A percentile compares a stretch with the other conserved stretches of the same genome.
Conservation (phyloP, 2,797 vertebrate genomes). For the Myotis myotis region DNA sequence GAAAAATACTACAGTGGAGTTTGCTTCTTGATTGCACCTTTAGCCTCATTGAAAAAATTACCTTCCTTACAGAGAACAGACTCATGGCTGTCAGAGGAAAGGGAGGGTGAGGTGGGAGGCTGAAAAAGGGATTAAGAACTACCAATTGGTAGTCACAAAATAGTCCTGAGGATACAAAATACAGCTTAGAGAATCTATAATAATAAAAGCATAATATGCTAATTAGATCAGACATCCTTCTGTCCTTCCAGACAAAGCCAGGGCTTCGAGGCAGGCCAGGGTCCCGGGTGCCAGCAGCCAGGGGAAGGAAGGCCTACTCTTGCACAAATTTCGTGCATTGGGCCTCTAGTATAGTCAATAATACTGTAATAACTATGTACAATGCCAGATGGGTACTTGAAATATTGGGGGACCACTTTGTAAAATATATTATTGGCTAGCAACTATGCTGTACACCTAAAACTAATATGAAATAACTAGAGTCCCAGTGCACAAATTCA, state of each 20-base stretch:
- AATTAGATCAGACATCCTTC: no score
- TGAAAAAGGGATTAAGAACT: neutral
- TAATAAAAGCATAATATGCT: no score
- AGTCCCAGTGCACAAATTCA: no score
- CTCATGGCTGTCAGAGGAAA: neutral
- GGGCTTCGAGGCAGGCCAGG: no score
- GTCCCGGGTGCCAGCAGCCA: no score
- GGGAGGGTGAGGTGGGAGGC: neutral
- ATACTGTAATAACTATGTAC: neutral
- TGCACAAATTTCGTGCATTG: no score
- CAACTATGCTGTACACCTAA: neutral
- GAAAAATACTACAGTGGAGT: slow-evolving; percentile 11
- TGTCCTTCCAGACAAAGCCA: no score
- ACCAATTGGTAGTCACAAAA: neutral
- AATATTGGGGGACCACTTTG: neutral
- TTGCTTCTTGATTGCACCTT: neutral
- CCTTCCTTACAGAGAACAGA: neutral
- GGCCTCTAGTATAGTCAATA: neutral
- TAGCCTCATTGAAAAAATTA: neutral
- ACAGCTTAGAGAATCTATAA: neutral
- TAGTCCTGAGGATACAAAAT: neutral
- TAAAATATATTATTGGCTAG: neutral
- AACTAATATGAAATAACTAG: neutral
- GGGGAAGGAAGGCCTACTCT: no score
- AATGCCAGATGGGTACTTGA: neutral